Base-by-base conservation (phyloP, 1,140 invertebrate genomes). In the Latrodectus geometricus region DNA sequence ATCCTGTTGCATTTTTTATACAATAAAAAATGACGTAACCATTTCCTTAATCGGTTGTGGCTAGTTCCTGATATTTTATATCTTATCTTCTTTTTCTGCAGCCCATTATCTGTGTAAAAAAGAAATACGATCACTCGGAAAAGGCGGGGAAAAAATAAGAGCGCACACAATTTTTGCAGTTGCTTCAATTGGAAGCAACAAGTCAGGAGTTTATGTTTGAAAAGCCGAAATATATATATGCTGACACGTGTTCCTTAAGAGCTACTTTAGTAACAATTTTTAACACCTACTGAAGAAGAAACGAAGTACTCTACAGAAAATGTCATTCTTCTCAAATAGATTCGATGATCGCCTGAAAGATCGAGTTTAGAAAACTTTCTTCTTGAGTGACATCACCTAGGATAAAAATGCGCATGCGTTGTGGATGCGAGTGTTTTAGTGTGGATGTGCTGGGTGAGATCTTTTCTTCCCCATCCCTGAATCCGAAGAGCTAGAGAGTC, bases 341-440 rank as follows among this genome's bases (percentile, higher is more conserved):
- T 61, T 61, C 54, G 54, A 61, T 61, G 17, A 61, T 61, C 11
- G 54, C 68, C n/a, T 20, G 4, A n/a, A 23, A 21, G 20, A 69
- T 21, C 14, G 48, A 72, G 50, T 69, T 70, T 70, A 8, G 50
- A 61, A 78, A 81, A 81, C 68, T 81, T 81, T 81, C 70, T 56
- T 48, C 49, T n/a, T 17, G 15, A 17, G 82, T 68, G 82, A 66
- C 82, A 70, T 84, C 82, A 75, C 9, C 54, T 61, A 17, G 49
- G 14, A 35, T 17, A 9, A n/a, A 8, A 68, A 54, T 86, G 75
- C 83, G 83, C 83, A 61, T 21, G 74, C 83, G 83, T 73, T 54
- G 83, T 86, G 83, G 83, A 86, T 86, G 83, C 83, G 83, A 78
- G 83, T 50, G 82, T 35, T 35, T 35, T 72, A 83, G 81, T 69